Evolutionary conservation across 2,113 vertebrate species (phyloP), one percentile per base, ranked within the genome.

Genomic region (Plecturocebus donacophilus): DNA sequence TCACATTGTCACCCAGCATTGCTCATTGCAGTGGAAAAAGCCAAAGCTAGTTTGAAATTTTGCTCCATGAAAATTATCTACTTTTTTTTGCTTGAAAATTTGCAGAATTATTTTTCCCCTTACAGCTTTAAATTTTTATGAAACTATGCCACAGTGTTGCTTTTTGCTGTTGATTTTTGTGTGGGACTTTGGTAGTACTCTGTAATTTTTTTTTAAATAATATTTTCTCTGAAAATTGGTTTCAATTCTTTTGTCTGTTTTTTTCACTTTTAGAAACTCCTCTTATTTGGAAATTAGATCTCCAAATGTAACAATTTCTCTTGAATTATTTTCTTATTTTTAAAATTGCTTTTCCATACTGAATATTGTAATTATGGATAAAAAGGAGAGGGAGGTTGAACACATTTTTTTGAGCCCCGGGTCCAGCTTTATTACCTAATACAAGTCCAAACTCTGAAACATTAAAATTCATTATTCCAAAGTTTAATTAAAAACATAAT

Each of bases 401-500:
- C 21, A 66, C 10, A 61, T 5, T 61, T 27, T 61, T 61, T 27
- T 61, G 5, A 73, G 88, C 94, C 64, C 52, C 83, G 93, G 47
- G 87, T n/a, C 96, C 47, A 94, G 64, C 82, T 97, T 97, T 97
- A 97, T 96, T 96, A 91, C 54, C 73, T 85, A 95, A 96, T 35
- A 96, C 32, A 93, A 94, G 91, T 83, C 61, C 93, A 95, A 52
- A 58, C 91, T 97, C 94, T 96, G 94, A 93, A 97, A 98, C 87
- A 75, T 71, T 93, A 82, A 88, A 97, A 90, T 79, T 82, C 94
- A 96, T n/a, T 95, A 95, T 98, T 94, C 92, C 96, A 95, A 98
- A 98, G 96, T 98, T 97, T 97, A 98, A 98, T 98, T 98, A 27
- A 11, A 61, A 61, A 27, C 58, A 61, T 11, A 61, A 12, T 61